Evolutionary conservation across 2,113 vertebrate genomes (phyloP), one percentile per base, ranked within the genome.

Genomic region (Amblyornis subalaris): DNA sequence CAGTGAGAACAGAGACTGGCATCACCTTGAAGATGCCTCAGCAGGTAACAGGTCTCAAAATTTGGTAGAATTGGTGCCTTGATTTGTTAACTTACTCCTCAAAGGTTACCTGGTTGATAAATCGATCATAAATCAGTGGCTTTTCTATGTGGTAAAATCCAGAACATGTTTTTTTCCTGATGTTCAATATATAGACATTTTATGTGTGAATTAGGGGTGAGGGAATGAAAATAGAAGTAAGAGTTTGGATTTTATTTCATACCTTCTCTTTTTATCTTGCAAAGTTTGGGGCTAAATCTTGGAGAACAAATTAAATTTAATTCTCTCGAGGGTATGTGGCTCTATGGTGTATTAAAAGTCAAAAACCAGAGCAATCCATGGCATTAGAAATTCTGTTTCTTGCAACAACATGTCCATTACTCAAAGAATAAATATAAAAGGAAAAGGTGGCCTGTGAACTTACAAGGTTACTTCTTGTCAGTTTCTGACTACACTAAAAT

Each of bases 1-100:
- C 99, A 12, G 99, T 99, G 93, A 99, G 99, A 90, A 99, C 99
- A 69, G 99, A 99, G 97, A 99, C 99, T 10, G 99, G 99, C 88
- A 99, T 99, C 97, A 98, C 98, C 19, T 97, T 99, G 97, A 99
- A 99, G 98, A 98, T 99, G 96, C 99, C 99, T 79, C 99, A 99
- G 97, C 99, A 99, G 99, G 99, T 99, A 98, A 77, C 12, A 33
- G 42, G 14, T 64, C 50, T 85, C 21, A 55, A 42, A 54, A 62
- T n/a, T 33, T 28, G 14, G 53, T 72, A 65, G 9, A 71, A 33
- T 67, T 2, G 0, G 25, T 82, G 69, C 15, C 26, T 89, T 11
- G 24, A 50, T 55, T 91, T 91, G 36, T 61, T 72, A 66, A 33
- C 7, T 65, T 76, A 62, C 21, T 40, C 17, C 26, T 66, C 12